Percentiles rank a stretch among this genome's conserved stretches.
These are phyloP conservation scores for Zapus hudsonius DNA, from an alignment of 2,113 vertebrate species.

Conservation along the genomic window DNA sequence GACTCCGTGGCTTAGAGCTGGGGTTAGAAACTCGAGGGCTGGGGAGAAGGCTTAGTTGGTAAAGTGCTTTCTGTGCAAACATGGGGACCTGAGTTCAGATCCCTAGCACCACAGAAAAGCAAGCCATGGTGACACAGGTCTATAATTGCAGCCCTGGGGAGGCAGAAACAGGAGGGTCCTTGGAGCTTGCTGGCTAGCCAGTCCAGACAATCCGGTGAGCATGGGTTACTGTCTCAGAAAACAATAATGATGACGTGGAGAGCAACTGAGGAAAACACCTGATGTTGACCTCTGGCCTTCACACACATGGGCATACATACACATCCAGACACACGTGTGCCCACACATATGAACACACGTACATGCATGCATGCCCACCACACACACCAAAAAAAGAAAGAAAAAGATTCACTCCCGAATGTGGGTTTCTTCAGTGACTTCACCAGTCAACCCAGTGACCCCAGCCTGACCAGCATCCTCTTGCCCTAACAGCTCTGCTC, in stretches of 20 bases:
- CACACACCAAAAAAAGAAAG: too few species aligned
- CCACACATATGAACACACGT: neutral
- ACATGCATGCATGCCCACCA: neutral
- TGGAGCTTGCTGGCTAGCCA: neutral
- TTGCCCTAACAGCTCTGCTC: neutral
- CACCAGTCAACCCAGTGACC: neutral
- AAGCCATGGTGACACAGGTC: too few species aligned
- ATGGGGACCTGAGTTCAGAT: neutral
- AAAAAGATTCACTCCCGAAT: too few species aligned
- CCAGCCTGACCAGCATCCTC: neutral
- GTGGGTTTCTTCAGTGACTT: conserved; percentile 83
- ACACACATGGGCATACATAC: neutral
- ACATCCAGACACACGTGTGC: neutral
- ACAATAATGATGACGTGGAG: too few species aligned
- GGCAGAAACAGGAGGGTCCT: neutral
- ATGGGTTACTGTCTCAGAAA: neutral
- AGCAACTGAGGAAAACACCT: neutral
- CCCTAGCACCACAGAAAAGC: neutral
- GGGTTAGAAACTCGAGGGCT: conserved; percentile 87
- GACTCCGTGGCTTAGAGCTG: conserved; percentile 87
- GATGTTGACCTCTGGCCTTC: neutral
- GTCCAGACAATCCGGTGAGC: too few species aligned
- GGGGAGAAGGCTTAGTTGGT: neutral
- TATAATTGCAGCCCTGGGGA: neutral
- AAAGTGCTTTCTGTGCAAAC: neutral